Evolutionary conservation across 2,113 vertebrate species (phyloP).

Genomic region (Tetraodon nigroviridis): DNA sequence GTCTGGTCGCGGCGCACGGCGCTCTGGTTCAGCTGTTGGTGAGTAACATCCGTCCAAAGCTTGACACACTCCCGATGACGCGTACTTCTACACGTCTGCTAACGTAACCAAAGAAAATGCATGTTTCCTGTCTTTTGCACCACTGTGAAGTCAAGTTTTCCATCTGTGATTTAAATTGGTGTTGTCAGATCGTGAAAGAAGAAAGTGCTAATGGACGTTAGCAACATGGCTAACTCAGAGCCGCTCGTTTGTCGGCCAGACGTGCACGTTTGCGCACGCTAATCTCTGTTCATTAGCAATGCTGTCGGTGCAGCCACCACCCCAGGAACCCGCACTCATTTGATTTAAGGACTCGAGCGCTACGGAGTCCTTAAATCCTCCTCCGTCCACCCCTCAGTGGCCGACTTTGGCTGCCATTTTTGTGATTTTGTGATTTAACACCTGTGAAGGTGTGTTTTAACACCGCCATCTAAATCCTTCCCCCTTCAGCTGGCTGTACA

Average conservation of each 20-base stretch:
- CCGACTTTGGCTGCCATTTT: not conserved
- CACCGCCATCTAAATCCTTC: too few species aligned
- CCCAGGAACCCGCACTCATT: conserved; percentile 33
- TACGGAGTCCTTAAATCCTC: conserved; percentile 2
- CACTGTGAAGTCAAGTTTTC: too few species aligned
- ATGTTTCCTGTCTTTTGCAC: too few species aligned
- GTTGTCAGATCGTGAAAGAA: not conserved
- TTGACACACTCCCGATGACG: not conserved
- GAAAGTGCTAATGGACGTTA: conserved; percentile 33
- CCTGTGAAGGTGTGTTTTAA: not conserved
- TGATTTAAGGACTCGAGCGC: conserved; percentile 29
- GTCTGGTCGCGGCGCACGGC: conserved; percentile 80
- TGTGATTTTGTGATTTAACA: not conserved
- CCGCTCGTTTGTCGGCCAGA: conserved; percentile 23
- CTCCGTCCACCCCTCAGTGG: not conserved
- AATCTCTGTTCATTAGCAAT: conserved; percentile 51
- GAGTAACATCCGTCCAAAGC: conserved; percentile 54
- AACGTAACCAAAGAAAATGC: too few species aligned
- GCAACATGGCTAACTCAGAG: conserved; percentile 11
- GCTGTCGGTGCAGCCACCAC: conserved; percentile 43
- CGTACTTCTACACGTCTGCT: too few species aligned
- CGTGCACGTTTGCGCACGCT: conserved; percentile 30
- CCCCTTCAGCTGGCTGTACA: not conserved
- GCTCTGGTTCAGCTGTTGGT: conserved; percentile 88
- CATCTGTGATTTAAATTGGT: too few species aligned